Evolutionary conservation across 2,888 invertebrate genomes (phyloP).

Genomic region (Tenodera sinensis): DNA sequence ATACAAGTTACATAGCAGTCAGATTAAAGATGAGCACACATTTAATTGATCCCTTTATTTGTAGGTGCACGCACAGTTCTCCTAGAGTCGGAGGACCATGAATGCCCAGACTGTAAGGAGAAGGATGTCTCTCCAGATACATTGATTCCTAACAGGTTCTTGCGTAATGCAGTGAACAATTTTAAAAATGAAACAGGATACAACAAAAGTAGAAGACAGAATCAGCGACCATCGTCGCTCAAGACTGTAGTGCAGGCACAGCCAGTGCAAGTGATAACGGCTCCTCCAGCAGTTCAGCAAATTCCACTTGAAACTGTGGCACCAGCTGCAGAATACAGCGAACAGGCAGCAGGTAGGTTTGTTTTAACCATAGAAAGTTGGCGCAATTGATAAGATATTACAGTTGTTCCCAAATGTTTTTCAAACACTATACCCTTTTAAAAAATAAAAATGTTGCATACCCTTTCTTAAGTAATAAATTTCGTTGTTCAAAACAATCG

Average conservation of each 20-base stretch:
- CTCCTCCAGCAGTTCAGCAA: background rate
- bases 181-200: slow-evolving; percentile 93
- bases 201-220: slow-evolving; percentile 48
- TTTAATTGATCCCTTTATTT: slow-evolving; percentile 29
- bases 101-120: slow-evolving; percentile 92
- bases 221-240: background rate
- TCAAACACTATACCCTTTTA: no score
- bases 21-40: no score
- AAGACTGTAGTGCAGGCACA: background rate
- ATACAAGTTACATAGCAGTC: no score
- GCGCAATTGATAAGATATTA: no score
- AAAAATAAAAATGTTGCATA: no score
- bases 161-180: slow-evolving; percentile 82
- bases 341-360: background rate
- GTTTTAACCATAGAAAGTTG: no score
- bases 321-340: background rate
- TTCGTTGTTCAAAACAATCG: no score
- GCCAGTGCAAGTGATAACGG: background rate
- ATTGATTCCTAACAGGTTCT: slow-evolving; percentile 86
- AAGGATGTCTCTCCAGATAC: slow-evolving; percentile 90
- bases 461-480: no score
- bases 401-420: no score
- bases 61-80: slow-evolving; percentile 82
- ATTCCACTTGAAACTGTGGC: background rate
- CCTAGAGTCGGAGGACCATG: slow-evolving; percentile 89